Evolutionary conservation across 2,797 vertebrate species (phyloP), one percentile per base, ranked within the genome.

Genomic region (Bovichtus variegatus): DNA sequence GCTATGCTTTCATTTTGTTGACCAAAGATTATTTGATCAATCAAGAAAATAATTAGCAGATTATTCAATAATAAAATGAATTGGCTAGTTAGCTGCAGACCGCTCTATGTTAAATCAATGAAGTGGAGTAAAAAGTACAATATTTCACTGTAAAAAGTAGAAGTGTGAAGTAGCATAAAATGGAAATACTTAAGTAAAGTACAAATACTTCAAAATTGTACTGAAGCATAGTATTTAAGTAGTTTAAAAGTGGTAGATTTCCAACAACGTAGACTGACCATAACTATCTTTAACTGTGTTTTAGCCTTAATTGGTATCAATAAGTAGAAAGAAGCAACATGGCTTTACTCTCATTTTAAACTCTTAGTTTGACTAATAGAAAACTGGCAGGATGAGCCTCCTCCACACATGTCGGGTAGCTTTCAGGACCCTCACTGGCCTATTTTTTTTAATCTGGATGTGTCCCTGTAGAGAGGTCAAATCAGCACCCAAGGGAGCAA

Each of bases 401-500:
- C 31, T 36, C 19, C 12, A 18, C 23, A 58, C 19, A 15, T 2
- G 19, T 44, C 57, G 9, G 31, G 34, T 19, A 10, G 34, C 44
- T 41, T 31, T 29, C 34, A 9, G 23, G 68, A 44, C 44, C 31
- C 11, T 38, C 21, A 6, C 7, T 49, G 46, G 9, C 11, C 34
- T 50, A 15, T 50, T 59, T 71, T n/a, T 49, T 54, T 5, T 34
- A n/a, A 31, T 27, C 16, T 68, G 47, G 19, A 53, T 21, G 23
- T 61, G 46, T 69, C n/a, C 13, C 6, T 47, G 31, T 19, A 13
- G 38, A 41, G 2, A 18, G 19, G 36, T 54, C 36, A 68, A 25
- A 62, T 69, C 57, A 58, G 36, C 75, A 60, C 53, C 41, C 6
- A 5, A 31, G 53, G 34, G 67, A 67, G 34, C 13, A 59, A 50